Base-by-base conservation (phyloP, 2,888 invertebrate species). In the Ophonus ardosiacus region DNA sequence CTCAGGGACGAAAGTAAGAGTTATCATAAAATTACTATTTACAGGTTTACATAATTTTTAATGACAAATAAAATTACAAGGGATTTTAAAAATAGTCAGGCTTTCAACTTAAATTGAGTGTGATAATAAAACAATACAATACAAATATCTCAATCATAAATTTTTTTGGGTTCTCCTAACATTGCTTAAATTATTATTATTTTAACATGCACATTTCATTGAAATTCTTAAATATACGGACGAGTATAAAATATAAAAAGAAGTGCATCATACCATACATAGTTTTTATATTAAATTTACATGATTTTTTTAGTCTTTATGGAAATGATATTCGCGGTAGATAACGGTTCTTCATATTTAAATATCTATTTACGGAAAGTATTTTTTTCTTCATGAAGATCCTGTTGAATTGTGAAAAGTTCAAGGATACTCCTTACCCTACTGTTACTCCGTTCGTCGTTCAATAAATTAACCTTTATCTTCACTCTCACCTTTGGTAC, bases 391-490 rank as follows among this genome's bases (percentile, higher is more conserved):
- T 68, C 68, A 0, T 1, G 40, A 31, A 61, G 40, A 80, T 80
- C 80, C 80, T 80, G 61, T 80, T 80, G 17, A 31, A 80, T 40
- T 61, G 80, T 80, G 17, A 31, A 80, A 80, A 80, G 80, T 38
- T 80, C 80, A 80, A 80, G 80, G 80, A 15, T 31, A 40, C 8
- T 15, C 2, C 61, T 15, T 40, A 38, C 80, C 61, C 80, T 80
- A 61, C 24, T 40, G 61, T 15, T 18, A 80, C 56, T 13, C 15
- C 17, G 10, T 7, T 43, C 21, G 2, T 31, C 1, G 0, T 3
- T 57, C 17, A n/a, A 78, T 57, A 78, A 78, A 56, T 57, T 57
- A 57, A 78, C 56, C 78, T 74, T 74, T 74, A 31, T 57, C 31
- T 78, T 18, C 71, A 78, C 31, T 78, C 78, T 78, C 56, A 78